Conservation (phyloP, 2,888 invertebrate species). For the Drosophila putrida region DNA sequence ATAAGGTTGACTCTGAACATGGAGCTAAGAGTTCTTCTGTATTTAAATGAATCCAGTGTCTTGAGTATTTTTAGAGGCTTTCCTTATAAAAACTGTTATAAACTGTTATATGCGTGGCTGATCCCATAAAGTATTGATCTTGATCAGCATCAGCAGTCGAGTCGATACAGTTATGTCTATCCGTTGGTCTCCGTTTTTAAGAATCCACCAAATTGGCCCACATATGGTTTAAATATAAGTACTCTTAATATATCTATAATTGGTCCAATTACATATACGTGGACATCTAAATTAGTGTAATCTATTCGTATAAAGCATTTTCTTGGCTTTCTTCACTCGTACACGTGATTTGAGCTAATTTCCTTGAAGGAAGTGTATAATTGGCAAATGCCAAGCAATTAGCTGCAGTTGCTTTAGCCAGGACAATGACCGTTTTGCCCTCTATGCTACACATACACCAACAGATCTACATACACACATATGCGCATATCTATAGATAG, state of each 20-base stretch:
- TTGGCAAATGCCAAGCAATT: slow-evolving; percentile 65
- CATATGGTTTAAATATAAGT: background rate
- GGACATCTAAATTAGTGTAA: slow-evolving; percentile 32
- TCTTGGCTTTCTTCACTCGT: slow-evolving; percentile 1
- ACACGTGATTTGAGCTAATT: slow-evolving; percentile 62
- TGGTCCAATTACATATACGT: slow-evolving; percentile 13
- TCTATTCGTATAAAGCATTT: slow-evolving; percentile 15
- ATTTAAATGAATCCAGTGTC: background rate
- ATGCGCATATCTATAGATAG: background rate
- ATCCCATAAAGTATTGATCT: too few species aligned
- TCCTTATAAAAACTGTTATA: too few species aligned
- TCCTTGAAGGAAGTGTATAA: slow-evolving; percentile 70
- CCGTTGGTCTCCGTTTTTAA: too few species aligned
- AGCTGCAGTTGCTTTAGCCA: slow-evolving; percentile 57
- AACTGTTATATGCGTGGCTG: too few species aligned
- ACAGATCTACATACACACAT: background rate
- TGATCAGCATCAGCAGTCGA: too few species aligned
- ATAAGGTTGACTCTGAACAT: background rate
- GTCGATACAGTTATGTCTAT: too few species aligned
- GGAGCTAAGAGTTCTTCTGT: background rate
- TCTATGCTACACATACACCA: background rate
- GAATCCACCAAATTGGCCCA: too few species aligned
- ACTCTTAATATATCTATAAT: background rate
- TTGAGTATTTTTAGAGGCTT: too few species aligned
- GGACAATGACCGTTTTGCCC: slow-evolving; percentile 62